Base-by-base conservation (phyloP, 2,113 vertebrate genomes). In the Platycercus adscitus region DNA sequence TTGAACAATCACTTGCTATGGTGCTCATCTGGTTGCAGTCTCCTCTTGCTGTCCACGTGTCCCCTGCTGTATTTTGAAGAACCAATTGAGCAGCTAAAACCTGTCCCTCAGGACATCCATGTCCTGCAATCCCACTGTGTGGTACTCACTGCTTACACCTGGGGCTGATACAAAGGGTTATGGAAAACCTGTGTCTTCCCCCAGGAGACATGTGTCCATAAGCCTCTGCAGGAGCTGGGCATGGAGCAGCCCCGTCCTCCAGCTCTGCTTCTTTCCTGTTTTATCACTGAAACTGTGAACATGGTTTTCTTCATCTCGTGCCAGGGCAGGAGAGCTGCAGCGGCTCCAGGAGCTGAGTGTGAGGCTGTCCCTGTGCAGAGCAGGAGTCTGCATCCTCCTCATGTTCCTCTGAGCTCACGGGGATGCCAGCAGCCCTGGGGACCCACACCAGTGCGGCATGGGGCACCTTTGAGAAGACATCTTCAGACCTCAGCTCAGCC, bases 391-490 rank as follows among this genome's bases (percentile, higher is more conserved):
- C 0, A 0, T 52, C 58, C 26, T 86, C 43, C 43, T 76, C 23
- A 0, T 0, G 0, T 31, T 60, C 35, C 24, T 50, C 71, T 43
- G 60, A 50, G 69, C 56, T 44, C 26, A 3, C n/a, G 25, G 55
- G 23, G 14, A 28, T 73, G 28, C 11, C 35, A 18, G 21, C 25
- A 47, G 44, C 19, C 28, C 52, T 8, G 3, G 13, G 18, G 13
- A 76, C 33, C 37, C 0, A 1, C 52, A n/a, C 4, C 0, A 0
- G 3, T 5, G 8, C 3, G 17, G 17, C 46, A 23, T 33, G 77
- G 41, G 23, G 25, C 4, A 21, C 37, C 39, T 60, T 15, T 50
- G 43, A 46, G 47, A 84, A 50, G 26, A 44, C 24, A 3, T 70
- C 60, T 52, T 2, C 4, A 65, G 73, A 37, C 50, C 16, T 69